Conservation (phyloP, 2,113 vertebrate genomes). For the Puntigrus tetrazona region DNA sequence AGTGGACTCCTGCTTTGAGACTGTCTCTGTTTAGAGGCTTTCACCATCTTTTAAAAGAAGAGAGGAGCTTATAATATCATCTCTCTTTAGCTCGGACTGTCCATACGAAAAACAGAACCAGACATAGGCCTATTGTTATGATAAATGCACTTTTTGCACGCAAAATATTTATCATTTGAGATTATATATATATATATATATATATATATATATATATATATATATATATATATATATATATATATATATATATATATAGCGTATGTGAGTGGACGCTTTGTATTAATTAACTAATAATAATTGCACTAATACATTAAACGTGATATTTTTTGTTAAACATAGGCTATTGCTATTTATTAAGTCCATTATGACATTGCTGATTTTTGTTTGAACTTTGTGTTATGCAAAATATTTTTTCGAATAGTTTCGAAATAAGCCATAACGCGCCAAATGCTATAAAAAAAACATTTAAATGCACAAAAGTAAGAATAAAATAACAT, state of each 20-base stretch:
- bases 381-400: not conserved
- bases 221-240: too few species aligned
- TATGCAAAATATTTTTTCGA: not conserved
- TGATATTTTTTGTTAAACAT: not conserved
- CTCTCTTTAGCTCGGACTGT: not conserved
- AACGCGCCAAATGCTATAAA: not conserved
- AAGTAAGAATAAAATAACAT: slow-evolving; percentile 91
- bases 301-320: not conserved
- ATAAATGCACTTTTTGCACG: not conserved
- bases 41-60: not conserved
- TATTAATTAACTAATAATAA: too few species aligned
- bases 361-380: not conserved
- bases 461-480: not conserved
- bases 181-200: too few species aligned
- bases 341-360: not conserved
- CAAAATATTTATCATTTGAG: not conserved
- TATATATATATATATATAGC: too few species aligned
- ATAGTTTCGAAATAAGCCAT: not conserved
- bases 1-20: slow-evolving; percentile 71
- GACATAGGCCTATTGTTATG: not conserved
- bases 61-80: not conserved
- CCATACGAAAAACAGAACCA: not conserved
- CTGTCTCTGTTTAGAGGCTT: slow-evolving; percentile 37
- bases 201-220: too few species aligned
- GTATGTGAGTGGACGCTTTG: too few species aligned